Evolutionary conservation across 92 coral and sea anemone species (phyloP), one percentile per base, ranked within the genome.

Genomic region (Phenganax subtilis): DNA sequence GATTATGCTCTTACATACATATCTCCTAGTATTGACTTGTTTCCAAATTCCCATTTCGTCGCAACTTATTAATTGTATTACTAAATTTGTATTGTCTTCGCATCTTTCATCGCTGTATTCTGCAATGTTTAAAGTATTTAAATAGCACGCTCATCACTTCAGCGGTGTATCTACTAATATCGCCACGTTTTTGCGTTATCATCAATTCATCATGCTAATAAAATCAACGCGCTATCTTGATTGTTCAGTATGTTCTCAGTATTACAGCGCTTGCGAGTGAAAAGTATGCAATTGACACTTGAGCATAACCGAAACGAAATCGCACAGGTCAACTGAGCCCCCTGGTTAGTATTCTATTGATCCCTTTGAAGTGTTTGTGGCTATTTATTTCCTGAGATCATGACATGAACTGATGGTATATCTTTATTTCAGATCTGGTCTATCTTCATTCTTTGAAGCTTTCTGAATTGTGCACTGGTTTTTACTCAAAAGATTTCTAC

Each of bases 311-410:
- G 10, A 75, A 75, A 58, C 77, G 31, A 55, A 73, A 73, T 29
- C 77, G 8, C 61, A 73, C 59, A 73, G 77, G 77, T 73, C 77
- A 73, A 73, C 51, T 73, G 77, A 73, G 77, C 61, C 58, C 61
- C 59, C 58, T 73, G 61, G 61, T 73, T 54, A 73, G 61, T 73
- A 3, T 14, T 15, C 77, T 52, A n/a, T 53, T 53, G 59, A 25
- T 58, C 10, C 77, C 59, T 53, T 37, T 68, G 17, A 53, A 3
- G 53, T 10, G 73, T 30, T 68, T 68, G 53, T 68, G 73, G 31
- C 47, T 37, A 37, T 68, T 28, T 37, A 53, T 37, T 30, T 30
- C 73, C 73, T 68, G 54, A 68, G 53, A 68, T 30, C 47, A 37
- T n/a, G 8, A 61, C 72, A 6, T 14, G 72, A 68, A 5, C 14